Base-by-base conservation (phyloP, 1,140 invertebrate genomes). In the Drosophila rufa region DNA sequence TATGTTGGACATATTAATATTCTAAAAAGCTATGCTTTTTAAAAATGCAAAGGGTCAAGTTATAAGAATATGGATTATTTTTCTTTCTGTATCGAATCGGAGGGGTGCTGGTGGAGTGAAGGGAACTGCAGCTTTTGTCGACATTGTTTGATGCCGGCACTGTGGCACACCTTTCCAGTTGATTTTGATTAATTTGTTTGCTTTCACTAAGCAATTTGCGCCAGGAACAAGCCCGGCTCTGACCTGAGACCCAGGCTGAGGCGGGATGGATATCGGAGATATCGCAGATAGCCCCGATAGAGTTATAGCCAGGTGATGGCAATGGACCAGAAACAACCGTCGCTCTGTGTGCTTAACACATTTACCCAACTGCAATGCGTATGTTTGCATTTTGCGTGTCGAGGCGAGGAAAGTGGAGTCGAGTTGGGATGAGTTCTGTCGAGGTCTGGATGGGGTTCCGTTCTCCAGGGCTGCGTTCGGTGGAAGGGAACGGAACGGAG, bases 151-250 rank as follows among this genome's bases (percentile, higher is more conserved):
- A 89, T 61, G 56, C 50, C 45, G 60, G 62, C 47, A 70, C 57
- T 62, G 67, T 73, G 65, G 76, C 74, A 76, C 71, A 82, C 83
- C 75, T 75, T 75, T 69, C 59, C 47, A 75, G 74, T 84, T 84
- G 84, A 89, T 84, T 89, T 90, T 89, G 84, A 89, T 90, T 89
- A 89, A 90, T 89, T 89, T 90, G 84, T 90, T 89, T 90, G 84
- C 80, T 78, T 80, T 89, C 77, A 83, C 83, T 83, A 83, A 83
- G 84, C 80, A 86, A 86, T 86, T 86, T 87, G 79, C 75, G 70
- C 68, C 38, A 30, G 53, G 17, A 38, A 73, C 56, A 60, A 73
- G 67, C 55, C 69, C 60, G 68, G 33, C 59, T 46, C 43, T 30
- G 62, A 70, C 65, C 68, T 15, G 50, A 42, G 65, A 42, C 33